Conservation (phyloP, 2,797 vertebrate species). For the Scarus forsteni region DNA sequence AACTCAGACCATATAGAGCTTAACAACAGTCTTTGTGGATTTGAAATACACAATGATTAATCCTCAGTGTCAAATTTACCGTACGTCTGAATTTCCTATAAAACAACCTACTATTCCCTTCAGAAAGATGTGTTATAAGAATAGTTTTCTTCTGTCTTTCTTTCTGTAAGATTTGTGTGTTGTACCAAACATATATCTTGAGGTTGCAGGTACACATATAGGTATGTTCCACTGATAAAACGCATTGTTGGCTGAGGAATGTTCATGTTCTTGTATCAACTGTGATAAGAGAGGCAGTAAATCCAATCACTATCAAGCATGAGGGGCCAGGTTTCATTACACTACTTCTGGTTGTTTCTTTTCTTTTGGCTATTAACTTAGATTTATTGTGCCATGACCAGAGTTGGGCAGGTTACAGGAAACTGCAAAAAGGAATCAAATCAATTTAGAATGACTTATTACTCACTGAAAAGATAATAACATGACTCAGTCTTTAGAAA, state of each 20-base stretch:
- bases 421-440: not conserved
- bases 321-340: not conserved
- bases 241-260: constrained; percentile 29
- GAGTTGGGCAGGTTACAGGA: not conserved
- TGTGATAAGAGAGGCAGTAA: constrained; percentile 29
- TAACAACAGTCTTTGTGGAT: constrained; percentile 23
- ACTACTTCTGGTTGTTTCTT: not conserved
- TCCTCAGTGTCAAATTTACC: not conserved
- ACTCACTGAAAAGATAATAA: not conserved
- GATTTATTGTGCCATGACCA: constrained; percentile 6
- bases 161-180: not conserved
- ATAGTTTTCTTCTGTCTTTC: no score
- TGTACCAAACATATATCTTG: constrained; percentile 2
- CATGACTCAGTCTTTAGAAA: not conserved
- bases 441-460: not conserved
- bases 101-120: no score
- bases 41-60: constrained; percentile 22
- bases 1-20: constrained; percentile 32
- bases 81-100: not conserved
- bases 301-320: constrained; percentile 2
- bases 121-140: no score
- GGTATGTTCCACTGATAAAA: not conserved
- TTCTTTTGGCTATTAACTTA: not conserved
- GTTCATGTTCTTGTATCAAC: constrained; percentile 23
- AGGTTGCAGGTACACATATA: not conserved